A percentile compares a stretch with the other conserved stretches of the same genome.
Conservation (phyloP, 2,113 vertebrate species). For the Cynopterus brachyotis region DNA sequence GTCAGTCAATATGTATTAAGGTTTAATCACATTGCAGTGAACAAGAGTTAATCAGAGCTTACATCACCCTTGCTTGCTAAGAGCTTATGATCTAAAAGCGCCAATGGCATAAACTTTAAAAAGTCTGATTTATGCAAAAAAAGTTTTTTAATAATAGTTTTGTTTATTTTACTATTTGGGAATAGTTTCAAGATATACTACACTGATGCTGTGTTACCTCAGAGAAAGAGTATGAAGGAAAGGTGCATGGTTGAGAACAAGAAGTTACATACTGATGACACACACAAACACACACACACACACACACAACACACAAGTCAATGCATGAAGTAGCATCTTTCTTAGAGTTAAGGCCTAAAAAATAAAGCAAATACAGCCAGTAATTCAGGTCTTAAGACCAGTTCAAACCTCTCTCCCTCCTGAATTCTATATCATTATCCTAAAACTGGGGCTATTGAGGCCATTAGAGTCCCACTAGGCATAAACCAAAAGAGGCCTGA, state of each 20-base stretch:
- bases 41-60: conserved; percentile 22
- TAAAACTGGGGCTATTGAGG: background rate
- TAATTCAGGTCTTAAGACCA: background rate
- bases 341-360: background rate
- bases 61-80: background rate
- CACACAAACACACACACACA: too few species aligned
- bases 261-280: background rate
- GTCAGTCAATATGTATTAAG: conserved; percentile 3
- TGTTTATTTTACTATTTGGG: background rate
- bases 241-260: background rate
- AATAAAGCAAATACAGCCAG: background rate
- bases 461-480: background rate
- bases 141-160: background rate
- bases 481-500: background rate
- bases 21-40: background rate
- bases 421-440: background rate
- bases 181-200: conserved; percentile 14
- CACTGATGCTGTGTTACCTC: background rate
- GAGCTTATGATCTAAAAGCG: background rate
- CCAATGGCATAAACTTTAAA: background rate
- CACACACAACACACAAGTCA: background rate
- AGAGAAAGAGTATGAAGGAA: background rate
- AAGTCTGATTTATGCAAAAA: background rate
- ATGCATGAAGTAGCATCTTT: background rate
- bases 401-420: background rate